These are phyloP conservation scores for Amblyraja radiata DNA, from an alignment of 2,797 vertebrate genomes.

Conservation along the genomic window DNA sequence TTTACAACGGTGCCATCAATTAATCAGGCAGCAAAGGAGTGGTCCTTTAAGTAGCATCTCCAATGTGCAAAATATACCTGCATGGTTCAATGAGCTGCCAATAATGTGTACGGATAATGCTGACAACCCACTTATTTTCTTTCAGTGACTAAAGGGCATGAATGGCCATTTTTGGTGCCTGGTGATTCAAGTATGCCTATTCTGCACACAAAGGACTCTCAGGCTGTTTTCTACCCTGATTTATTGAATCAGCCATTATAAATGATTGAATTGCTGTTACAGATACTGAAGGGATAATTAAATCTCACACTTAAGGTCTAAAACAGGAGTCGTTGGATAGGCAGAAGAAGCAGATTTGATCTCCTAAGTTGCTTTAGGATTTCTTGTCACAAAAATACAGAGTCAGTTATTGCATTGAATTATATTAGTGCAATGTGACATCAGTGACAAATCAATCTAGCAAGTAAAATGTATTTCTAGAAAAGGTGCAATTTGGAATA, in stretches of 20 bases:
- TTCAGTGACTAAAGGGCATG: not conserved
- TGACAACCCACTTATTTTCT: not conserved
- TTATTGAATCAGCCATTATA: not conserved
- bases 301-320: not conserved
- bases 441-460: constrained; percentile 21
- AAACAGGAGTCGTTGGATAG: not conserved
- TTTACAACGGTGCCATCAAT: not conserved
- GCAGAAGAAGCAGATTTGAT: not conserved
- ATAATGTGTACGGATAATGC: not conserved
- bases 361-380: not conserved
- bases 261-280: not conserved
- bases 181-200: not conserved
- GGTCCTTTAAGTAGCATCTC: not conserved
- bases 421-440: not conserved
- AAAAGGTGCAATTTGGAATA: not conserved
- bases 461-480: constrained; percentile 9
- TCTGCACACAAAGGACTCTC: not conserved
- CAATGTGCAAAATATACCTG: too few relatives aligned
- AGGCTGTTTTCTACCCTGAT: not conserved
- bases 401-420: not conserved
- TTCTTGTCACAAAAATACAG: not conserved
- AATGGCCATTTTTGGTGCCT: not conserved
- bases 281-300: not conserved
- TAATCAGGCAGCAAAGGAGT: too few relatives aligned
- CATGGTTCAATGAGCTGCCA: not conserved